phyloP scores from a whole-genome alignment of 2,113 vertebrate species.

The Dasyprocta punctata region DNA sequence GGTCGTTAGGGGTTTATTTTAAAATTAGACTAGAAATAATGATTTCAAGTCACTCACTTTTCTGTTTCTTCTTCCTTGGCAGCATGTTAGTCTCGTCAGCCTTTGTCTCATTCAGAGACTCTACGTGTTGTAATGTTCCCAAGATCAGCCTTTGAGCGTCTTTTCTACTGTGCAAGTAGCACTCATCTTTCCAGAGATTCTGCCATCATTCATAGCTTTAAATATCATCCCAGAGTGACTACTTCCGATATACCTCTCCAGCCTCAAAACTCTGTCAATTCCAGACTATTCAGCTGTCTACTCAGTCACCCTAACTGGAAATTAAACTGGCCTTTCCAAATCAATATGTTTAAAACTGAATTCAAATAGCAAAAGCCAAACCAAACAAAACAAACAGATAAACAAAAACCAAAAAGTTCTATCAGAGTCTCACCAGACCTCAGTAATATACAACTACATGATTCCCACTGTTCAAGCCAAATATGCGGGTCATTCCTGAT shows the following conservation, averaged over 20 bases:
- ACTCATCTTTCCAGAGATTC: not conserved
- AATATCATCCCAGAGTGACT: not conserved
- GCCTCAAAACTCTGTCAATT: not conserved
- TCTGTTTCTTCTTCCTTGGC: not conserved
- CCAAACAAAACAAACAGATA: not conserved
- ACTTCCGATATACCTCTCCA: not conserved
- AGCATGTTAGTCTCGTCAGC: not conserved
- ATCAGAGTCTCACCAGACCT: not conserved
- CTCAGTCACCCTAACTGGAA: not conserved
- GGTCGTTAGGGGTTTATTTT: not conserved
- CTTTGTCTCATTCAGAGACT: not conserved
- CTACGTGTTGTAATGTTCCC: not conserved
- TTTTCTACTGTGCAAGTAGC: not conserved
- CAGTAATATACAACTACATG: not conserved
- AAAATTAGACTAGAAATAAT: slow-evolving; percentile 8
- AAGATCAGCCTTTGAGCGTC: not conserved
- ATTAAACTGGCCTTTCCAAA: not conserved
- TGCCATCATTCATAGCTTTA: not conserved
- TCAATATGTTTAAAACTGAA: not conserved
- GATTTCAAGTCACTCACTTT: not conserved
- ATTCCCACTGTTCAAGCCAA: not conserved
- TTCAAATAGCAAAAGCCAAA: not conserved
- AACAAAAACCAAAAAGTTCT: not conserved
- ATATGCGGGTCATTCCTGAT: not conserved
- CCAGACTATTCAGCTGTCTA: not conserved